Evolutionary conservation across 2,113 vertebrate genomes (phyloP).

Genomic region (Cyprinodon variegatus): DNA sequence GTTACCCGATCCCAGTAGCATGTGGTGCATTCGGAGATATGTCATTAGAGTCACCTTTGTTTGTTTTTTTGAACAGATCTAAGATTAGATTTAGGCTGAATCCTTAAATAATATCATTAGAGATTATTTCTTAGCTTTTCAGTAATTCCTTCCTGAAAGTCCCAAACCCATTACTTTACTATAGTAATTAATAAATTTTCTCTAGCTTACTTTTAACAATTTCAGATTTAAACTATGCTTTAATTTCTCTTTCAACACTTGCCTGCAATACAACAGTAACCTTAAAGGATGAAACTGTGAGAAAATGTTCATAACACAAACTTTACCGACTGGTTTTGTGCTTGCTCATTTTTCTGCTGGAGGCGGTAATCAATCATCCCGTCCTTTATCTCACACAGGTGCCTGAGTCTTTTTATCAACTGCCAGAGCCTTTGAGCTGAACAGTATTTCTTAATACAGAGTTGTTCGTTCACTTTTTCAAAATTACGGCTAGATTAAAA

Average conservation of each 20-base stretch:
- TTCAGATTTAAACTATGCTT: background rate
- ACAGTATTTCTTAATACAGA: slow-evolving; percentile 47
- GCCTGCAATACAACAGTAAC: slow-evolving; percentile 19
- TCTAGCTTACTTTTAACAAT: background rate
- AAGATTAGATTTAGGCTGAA: slow-evolving; percentile 1
- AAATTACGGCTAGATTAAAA: slow-evolving; percentile 47
- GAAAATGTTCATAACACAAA: slow-evolving; percentile 67
- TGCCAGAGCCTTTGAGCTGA: slow-evolving; percentile 68
- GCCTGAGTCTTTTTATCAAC: slow-evolving; percentile 65
- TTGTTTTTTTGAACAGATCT: slow-evolving; percentile 28
- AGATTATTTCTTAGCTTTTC: background rate
- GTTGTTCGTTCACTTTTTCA: slow-evolving; percentile 51
- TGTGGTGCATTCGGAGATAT: slow-evolving; percentile 35
- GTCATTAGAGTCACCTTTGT: slow-evolving; percentile 3
- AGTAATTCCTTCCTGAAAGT: background rate
- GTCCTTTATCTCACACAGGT: slow-evolving; percentile 64
- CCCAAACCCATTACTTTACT: background rate
- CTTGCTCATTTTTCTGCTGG: slow-evolving; percentile 63
- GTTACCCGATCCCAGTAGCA: slow-evolving; percentile 59
- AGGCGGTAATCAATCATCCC: slow-evolving; percentile 68
- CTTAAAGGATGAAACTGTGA: slow-evolving; percentile 46
- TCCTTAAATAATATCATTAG: background rate
- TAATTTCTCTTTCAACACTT: background rate
- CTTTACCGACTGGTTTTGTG: slow-evolving; percentile 54
- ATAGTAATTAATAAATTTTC: background rate